These are phyloP conservation scores for Heterotilapia buettikoferi DNA, from an alignment of 2,113 vertebrate species.

Conservation along the genomic window DNA sequence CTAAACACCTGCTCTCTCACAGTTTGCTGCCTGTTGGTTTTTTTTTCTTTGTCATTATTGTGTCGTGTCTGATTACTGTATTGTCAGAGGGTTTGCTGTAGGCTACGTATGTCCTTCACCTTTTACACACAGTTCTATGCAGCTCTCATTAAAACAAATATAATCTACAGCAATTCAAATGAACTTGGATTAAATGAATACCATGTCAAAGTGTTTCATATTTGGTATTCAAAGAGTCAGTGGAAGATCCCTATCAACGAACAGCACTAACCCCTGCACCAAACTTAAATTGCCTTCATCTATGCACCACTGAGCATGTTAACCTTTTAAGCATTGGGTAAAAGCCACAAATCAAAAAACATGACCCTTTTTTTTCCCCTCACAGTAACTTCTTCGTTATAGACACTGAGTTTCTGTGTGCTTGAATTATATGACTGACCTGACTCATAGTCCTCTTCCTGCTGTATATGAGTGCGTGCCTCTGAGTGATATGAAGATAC, in stretches of 20 bases:
- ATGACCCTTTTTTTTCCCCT: accelerated
- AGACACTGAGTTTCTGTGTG: neutral
- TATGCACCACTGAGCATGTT: neutral
- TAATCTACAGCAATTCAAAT: neutral
- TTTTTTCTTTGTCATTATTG: neutral
- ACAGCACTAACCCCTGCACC: neutral
- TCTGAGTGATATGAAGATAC: neutral
- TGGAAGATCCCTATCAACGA: neutral
- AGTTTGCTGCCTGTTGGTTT: neutral
- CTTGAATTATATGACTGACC: neutral
- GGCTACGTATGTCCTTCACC: neutral
- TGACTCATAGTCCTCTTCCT: neutral
- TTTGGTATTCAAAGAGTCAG: neutral
- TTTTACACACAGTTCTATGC: neutral
- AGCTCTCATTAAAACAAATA: neutral
- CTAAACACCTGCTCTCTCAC: conserved; percentile 11
- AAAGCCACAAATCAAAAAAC: neutral
- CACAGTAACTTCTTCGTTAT: neutral
- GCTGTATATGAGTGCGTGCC: neutral
- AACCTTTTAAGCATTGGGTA: conserved; percentile 11
- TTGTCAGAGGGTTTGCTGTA: neutral
- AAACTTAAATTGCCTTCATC: neutral
- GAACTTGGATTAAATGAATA: neutral
- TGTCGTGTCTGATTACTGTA: neutral
- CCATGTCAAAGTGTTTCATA: neutral